phyloP scores from a whole-genome alignment of 2,113 vertebrate genomes.

The Erinaceus europaeus region DNA sequence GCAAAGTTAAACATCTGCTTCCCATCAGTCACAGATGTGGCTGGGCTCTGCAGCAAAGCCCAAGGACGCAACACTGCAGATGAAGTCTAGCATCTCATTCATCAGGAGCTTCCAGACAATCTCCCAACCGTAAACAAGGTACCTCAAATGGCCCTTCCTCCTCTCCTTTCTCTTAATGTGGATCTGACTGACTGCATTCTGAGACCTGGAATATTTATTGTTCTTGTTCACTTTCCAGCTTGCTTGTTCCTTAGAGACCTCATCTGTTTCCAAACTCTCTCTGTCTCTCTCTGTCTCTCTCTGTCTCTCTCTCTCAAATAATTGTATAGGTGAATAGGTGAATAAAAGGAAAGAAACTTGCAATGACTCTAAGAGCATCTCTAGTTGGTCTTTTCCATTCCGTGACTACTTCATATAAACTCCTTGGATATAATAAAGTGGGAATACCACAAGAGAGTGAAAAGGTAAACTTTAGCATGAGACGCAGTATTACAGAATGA shows the following conservation, averaged over 20 bases:
- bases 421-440: background rate
- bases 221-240: background rate
- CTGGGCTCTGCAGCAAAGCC: background rate
- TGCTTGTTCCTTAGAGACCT: background rate
- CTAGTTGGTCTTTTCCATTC: background rate
- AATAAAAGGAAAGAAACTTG: background rate
- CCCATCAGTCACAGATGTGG: slow-evolving; percentile 55
- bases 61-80: background rate
- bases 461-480: background rate
- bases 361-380: background rate
- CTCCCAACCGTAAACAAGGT: background rate
- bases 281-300: no score
- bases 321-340: background rate
- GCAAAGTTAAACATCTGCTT: slow-evolving; percentile 65
- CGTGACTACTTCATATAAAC: background rate
- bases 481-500: background rate
- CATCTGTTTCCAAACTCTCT: background rate
- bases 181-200: background rate
- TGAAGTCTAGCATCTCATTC: slow-evolving; percentile 9
- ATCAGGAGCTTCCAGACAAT: slow-evolving; percentile 31
- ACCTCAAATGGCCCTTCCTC: background rate
- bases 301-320: slow-evolving; percentile 10
- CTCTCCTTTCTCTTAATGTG: background rate
- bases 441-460: background rate
- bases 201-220: background rate